Evolutionary conservation across 2,888 invertebrate species (phyloP), one percentile per base, ranked within the genome.

Genomic region (Hemicrepidius hirtus): DNA sequence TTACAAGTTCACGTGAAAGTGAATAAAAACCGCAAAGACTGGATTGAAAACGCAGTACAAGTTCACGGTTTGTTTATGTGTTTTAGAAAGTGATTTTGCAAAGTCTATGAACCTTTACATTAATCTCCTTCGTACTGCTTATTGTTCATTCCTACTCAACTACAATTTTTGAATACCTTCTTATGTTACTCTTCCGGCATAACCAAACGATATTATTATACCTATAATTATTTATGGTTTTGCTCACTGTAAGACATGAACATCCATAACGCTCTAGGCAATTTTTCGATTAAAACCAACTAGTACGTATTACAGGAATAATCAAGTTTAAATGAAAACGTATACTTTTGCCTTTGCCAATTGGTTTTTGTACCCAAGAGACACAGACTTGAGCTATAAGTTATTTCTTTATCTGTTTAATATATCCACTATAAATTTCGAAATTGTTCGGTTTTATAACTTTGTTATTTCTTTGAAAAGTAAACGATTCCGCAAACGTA

Each of bases 1-100:
- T 50, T 65, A 64, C 75, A 75, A 75, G 75, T 75, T 73, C 73
- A 73, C 63, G 75, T 67, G 75, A 73, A 73, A 75, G 75, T 66
- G 75, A 71, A 74, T 71, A 75, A 75, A 75, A 72, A 63, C 68
- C 24, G 63, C 41, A 28, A 53, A 75, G 69, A 20, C 64, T 35
- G 50, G 46, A 68, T 73, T 68, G 63, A 49, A 68, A 68, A 64
- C 68, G 57, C 46, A 59, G 62, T 55, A 5, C 70, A 70, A 75
- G 73, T 73, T 75, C 73, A 70, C 65, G 75, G 71, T 71, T 70
- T 71, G 59, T 59, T 68, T 64, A 46, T 68, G 53, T 62, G 50
- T 64, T 68, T 73, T 69, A 65, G 59, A 71, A 71, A 69, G 63
- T 69, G 63, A 53, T 57, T 46, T 68, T 57, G 72, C 72, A 55